phyloP scores from a whole-genome alignment of 2,113 vertebrate species.

The Clarias batrachus region DNA sequence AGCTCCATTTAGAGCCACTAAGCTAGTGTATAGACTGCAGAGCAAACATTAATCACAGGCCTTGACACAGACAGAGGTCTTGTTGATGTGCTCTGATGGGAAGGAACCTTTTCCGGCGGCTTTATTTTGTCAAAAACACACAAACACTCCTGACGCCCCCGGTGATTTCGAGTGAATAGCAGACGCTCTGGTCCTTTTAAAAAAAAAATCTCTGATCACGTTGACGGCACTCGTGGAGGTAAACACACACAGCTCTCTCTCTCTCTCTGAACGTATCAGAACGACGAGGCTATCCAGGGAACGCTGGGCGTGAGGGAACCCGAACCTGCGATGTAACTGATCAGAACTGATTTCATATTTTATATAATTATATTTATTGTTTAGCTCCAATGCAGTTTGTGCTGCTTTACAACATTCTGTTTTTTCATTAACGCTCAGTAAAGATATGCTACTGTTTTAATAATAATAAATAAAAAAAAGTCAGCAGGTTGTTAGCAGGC shows the following conservation, averaged over 20 bases:
- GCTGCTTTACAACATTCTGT: background rate
- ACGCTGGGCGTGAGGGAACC: too few species aligned
- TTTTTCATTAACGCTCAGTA: background rate
- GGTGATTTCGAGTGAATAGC: background rate
- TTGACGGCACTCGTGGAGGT: background rate
- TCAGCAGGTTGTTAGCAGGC: slow-evolving; percentile 6
- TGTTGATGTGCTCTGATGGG: slow-evolving; percentile 68
- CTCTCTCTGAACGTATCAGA: background rate
- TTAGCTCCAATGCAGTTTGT: background rate
- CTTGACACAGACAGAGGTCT: slow-evolving; percentile 61
- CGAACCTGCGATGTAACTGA: background rate
- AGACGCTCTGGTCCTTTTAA: background rate
- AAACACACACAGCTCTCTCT: background rate
- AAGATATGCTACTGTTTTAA: background rate
- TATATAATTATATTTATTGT: too few species aligned
- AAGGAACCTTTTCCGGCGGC: slow-evolving; percentile 63
- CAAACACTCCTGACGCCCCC: background rate
- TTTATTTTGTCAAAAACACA: slow-evolving; percentile 68
- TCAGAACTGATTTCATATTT: too few species aligned
- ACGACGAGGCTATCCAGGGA: background rate
- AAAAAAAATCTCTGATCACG: too few species aligned
- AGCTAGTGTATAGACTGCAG: slow-evolving; percentile 37
- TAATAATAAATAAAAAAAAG: background rate
- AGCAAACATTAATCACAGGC: slow-evolving; percentile 65
- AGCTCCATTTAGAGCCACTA: slow-evolving; percentile 62